Percentiles rank a stretch among this genome's conserved stretches.
Evolutionary conservation across 2,797 vertebrate genomes (phyloP).

Genomic region (Meda fulgida): DNA sequence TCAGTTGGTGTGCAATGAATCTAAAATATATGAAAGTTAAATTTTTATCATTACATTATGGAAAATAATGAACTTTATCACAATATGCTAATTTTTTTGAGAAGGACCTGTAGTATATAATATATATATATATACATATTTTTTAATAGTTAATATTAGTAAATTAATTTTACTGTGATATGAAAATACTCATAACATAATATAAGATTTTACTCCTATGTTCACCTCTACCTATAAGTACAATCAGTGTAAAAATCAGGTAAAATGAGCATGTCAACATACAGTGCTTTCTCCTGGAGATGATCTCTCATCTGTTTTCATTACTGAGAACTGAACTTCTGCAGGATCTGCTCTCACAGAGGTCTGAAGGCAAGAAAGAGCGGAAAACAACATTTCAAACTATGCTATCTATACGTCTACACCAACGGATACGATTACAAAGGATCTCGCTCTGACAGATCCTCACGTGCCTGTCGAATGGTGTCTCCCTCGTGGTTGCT

Average conservation of each 20-base stretch:
- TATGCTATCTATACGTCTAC: background rate
- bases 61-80: too few species aligned
- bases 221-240: background rate
- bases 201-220: background rate
- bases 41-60: too few species aligned
- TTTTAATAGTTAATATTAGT: background rate
- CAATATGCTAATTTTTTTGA: too few species aligned
- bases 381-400: background rate
- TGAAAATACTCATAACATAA: background rate
- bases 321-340: conserved; percentile 89
- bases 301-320: conserved; percentile 91
- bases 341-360: conserved; percentile 86
- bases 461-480: conserved; percentile 85
- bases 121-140: too few species aligned
- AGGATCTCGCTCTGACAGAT: background rate
- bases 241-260: background rate
- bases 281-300: conserved; percentile 87
- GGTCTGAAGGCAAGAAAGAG: conserved; percentile 75
- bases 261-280: conserved; percentile 51
- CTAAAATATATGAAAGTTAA: too few species aligned
- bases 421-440: background rate
- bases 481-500: conserved; percentile 97
- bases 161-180: background rate
- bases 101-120: too few species aligned
- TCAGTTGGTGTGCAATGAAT: too few species aligned